Evolutionary conservation across 92 coral and sea anemone species (phyloP), one percentile per base, ranked within the genome.

Genomic region (Galaxea fascicularis): DNA sequence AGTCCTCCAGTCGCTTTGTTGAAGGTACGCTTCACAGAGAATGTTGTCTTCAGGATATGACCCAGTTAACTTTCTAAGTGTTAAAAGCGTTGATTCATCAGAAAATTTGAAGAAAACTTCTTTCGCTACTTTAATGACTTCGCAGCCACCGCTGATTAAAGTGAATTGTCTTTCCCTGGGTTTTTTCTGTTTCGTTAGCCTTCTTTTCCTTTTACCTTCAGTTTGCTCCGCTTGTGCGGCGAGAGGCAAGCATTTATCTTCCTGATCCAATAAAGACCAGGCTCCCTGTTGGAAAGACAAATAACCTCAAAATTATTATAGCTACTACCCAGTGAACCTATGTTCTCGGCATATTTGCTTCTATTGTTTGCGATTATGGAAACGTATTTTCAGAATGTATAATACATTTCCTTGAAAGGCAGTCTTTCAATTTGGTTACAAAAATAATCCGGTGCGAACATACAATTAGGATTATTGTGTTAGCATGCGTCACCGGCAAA

Each of bases 131-230:
- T 91, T 92, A 49, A 96, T 89, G 26, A 96, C 88, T 67, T 92
- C 94, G 79, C 99, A 96, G 22, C 99, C 99, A 20, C 86, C 79
- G 82, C 99, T 96, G 76, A 94, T 81, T 46, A 96, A 84, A 39
- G 83, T 80, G 35, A 96, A 88, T 24, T 88, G 92, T 56, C 99
- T 86, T 15, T 78, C 79, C 45, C 79, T 76, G 27, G 78, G 63
- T 75, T 85, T 74, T 8, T 68, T 67, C 71, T 71, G 15, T 63
- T 63, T 45, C 31, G 54, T 21, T 11, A 56, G 20, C 4, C 15
- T 20, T 1, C 82, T 46, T 24, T 62, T 58, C 39, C 15, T 4
- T 53, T 67, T 76, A 29, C 29, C 17, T 14, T 82, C 27, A 57
- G 11, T 12, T 71, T 81, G 77, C 3, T 81, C 47, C 20, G 49